Evolutionary conservation across 2,888 invertebrate species (phyloP).

Genomic region (Pyralis farinalis): DNA sequence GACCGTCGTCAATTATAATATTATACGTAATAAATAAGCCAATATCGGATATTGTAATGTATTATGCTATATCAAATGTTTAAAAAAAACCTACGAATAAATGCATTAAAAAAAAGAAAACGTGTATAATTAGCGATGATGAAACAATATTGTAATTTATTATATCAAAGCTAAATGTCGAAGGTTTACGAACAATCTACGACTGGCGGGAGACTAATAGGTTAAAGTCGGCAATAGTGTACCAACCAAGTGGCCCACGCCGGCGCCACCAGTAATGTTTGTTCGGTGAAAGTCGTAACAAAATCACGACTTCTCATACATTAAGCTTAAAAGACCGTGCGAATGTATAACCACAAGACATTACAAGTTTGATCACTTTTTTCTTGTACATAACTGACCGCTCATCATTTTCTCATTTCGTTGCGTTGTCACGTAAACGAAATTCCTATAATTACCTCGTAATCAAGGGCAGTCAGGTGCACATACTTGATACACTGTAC

Average conservation of each 20-base stretch:
- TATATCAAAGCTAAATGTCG: too few species aligned
- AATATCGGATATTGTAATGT: too few species aligned
- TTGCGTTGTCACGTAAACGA: slow-evolving; percentile 33
- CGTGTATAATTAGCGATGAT: too few species aligned
- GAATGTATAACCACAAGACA: slow-evolving; percentile 54
- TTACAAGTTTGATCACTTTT: slow-evolving; percentile 43
- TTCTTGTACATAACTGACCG: slow-evolving; percentile 46
- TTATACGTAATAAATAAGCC: too few species aligned
- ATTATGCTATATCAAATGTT: too few species aligned
- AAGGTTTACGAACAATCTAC: too few species aligned
- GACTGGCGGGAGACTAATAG: too few species aligned
- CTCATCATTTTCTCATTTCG: slow-evolving; percentile 66
- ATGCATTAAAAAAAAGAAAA: too few species aligned
- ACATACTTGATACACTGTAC: too few species aligned
- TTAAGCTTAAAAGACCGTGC: slow-evolving; percentile 65
- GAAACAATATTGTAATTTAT: too few species aligned
- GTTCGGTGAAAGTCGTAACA: slow-evolving; percentile 67
- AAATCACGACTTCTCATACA: slow-evolving; percentile 74
- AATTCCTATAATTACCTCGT: slow-evolving; percentile 35
- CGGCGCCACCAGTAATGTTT: slow-evolving; percentile 60
- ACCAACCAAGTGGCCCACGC: slow-evolving; percentile 23
- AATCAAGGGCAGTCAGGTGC: slow-evolving; percentile 21
- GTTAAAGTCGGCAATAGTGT: slow-evolving; percentile 16
- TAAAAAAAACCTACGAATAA: too few species aligned
- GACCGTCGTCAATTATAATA: too few species aligned